phyloP scores from a whole-genome alignment of 2,888 invertebrate species.

The Muschampia plurimacula region DNA sequence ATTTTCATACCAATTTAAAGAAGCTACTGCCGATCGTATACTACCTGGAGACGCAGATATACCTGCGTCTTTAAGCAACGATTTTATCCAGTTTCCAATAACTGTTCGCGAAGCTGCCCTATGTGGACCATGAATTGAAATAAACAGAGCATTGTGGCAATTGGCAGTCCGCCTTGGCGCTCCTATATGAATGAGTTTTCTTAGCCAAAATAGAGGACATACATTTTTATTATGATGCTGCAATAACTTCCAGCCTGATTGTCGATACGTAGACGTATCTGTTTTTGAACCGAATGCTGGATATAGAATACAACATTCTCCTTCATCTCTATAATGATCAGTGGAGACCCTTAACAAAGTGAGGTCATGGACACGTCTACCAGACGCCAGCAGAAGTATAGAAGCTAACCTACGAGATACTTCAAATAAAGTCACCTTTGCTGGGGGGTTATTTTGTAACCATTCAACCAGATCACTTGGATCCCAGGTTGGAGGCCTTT shows the following conservation, averaged over 20 bases:
- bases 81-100: neutral
- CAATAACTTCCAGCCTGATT: neutral
- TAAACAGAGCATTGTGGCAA: neutral
- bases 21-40: neutral
- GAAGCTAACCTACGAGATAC: neutral
- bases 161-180: neutral
- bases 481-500: neutral
- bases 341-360: neutral
- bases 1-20: neutral
- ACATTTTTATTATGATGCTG: neutral
- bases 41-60: neutral
- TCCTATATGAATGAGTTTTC: neutral
- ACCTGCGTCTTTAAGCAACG: neutral
- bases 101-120: neutral
- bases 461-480: neutral
- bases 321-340: neutral
- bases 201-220: neutral
- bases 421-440: neutral
- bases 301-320: neutral
- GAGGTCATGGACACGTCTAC: neutral
- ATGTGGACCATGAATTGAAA: neutral
- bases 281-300: neutral
- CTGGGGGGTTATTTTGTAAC: neutral
- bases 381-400: neutral
- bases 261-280: neutral